Percentiles rank a stretch among this genome's conserved stretches.
phyloP scores from a whole-genome alignment of 2,888 invertebrate species.

The Escarpia spicata region DNA sequence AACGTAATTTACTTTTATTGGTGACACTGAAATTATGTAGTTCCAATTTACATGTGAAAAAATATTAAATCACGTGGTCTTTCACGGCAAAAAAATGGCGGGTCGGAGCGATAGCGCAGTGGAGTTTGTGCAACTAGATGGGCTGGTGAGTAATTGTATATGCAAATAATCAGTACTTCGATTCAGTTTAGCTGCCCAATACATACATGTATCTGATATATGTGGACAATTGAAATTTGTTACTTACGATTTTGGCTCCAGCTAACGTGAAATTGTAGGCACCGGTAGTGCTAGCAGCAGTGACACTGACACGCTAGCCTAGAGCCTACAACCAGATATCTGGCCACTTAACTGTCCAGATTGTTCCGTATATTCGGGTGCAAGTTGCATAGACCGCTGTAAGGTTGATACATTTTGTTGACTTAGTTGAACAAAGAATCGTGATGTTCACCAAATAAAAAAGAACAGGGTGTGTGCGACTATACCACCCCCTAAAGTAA shows the following conservation, averaged over 20 bases:
- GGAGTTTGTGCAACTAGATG: slow-evolving; percentile 23
- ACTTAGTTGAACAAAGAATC: neutral
- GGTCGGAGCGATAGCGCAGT: neutral
- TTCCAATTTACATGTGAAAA: neutral
- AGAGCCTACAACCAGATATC: neutral
- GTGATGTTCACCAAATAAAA: neutral
- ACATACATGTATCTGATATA: neutral
- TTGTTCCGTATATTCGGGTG: neutral
- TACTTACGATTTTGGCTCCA: neutral
- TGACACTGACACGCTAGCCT: too few species aligned
- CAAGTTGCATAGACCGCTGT: neutral
- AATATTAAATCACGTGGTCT: neutral
- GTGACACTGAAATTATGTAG: neutral
- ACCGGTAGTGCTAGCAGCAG: too few species aligned
- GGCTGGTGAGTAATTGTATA: slow-evolving; percentile 14
- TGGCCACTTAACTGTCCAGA: neutral
- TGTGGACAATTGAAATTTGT: neutral
- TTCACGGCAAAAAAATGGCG: neutral
- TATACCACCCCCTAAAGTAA: too few species aligned
- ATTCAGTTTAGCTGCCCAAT: neutral
- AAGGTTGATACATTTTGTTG: neutral
- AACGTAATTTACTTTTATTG: neutral
- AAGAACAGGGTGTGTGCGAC: neutral
- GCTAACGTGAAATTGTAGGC: neutral
- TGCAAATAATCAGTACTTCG: neutral